phyloP scores from a whole-genome alignment of 2,888 invertebrate species.

The Epinotia nisella region DNA sequence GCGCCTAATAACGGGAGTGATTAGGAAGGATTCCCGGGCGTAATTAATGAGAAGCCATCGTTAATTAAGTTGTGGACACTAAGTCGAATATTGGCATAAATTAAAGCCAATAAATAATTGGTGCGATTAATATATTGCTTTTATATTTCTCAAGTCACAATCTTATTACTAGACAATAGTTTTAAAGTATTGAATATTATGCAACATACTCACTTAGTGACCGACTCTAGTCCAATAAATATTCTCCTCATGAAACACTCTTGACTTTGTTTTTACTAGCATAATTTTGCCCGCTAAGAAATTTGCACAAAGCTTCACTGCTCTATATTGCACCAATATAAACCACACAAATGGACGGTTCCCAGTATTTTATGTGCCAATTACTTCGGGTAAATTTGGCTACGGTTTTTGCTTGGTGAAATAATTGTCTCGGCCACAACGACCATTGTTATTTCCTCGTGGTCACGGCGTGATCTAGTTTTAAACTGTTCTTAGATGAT shows the following conservation, averaged over 20 bases:
- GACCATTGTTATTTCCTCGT: slow-evolving; percentile 41
- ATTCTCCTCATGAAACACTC: neutral
- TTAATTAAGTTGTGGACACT: slow-evolving; percentile 1
- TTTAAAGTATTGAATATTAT: too few species aligned
- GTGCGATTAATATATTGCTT: too few species aligned
- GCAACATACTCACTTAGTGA: too few species aligned
- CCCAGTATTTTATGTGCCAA: slow-evolving; percentile 44
- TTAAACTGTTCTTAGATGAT: neutral
- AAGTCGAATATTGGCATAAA: slow-evolving; percentile 8
- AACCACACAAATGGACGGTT: slow-evolving; percentile 23
- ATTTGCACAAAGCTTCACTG: slow-evolving; percentile 19
- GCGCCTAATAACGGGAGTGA: slow-evolving; percentile 24
- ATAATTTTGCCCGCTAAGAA: neutral
- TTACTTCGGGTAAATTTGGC: slow-evolving; percentile 32
- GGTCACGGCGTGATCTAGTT: slow-evolving; percentile 9
- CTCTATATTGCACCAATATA: slow-evolving; percentile 40
- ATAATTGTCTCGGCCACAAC: slow-evolving; percentile 43
- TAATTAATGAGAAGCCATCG: slow-evolving; percentile 23
- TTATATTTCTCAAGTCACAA: too few species aligned
- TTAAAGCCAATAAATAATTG: neutral
- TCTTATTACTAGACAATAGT: neutral
- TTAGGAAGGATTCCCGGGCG: slow-evolving; percentile 23
- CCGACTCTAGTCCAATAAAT: too few species aligned
- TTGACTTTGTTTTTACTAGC: neutral
- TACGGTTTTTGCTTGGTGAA: slow-evolving; percentile 35